Evolutionary conservation across 2,797 vertebrate genomes (phyloP).

Genomic region (Serranus cabrilla): DNA sequence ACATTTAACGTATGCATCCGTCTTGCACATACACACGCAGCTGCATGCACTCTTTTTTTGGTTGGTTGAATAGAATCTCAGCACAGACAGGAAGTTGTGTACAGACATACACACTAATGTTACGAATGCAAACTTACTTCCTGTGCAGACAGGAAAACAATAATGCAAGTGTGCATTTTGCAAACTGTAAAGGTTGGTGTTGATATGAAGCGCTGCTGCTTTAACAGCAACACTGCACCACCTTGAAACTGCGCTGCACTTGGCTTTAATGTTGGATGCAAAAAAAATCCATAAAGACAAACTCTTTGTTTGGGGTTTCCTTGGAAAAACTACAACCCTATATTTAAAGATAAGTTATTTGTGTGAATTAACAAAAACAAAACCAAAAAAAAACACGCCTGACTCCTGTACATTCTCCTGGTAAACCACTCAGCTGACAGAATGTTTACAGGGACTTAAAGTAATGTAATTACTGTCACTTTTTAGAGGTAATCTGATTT

Average conservation of each 20-base stretch:
- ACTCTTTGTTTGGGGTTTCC: neutral
- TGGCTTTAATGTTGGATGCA: neutral
- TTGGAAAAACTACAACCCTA: neutral
- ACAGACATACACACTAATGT: neutral
- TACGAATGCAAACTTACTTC: constrained; percentile 63
- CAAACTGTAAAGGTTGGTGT: constrained; percentile 31
- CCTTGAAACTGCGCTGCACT: neutral
- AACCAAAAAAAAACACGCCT: neutral
- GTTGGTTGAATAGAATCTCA: neutral
- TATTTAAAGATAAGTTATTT: neutral
- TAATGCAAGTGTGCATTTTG: constrained; percentile 43
- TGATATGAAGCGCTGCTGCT: neutral
- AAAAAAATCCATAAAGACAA: neutral
- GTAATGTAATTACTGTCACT: too few species aligned
- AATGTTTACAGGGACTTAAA: neutral
- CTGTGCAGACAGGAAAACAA: constrained; percentile 65
- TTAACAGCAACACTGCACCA: neutral
- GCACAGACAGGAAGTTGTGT: constrained; percentile 36
- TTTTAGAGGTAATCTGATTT: too few species aligned
- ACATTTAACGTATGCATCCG: neutral
- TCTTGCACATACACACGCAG: too few species aligned
- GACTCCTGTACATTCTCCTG: neutral
- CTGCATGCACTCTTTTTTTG: too few species aligned
- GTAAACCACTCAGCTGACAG: neutral
- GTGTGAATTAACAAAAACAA: neutral